Percentiles rank a stretch among this genome's conserved stretches.
phyloP scores from a whole-genome alignment of 2,797 vertebrate genomes.

The Phataginus tetradactyla region DNA sequence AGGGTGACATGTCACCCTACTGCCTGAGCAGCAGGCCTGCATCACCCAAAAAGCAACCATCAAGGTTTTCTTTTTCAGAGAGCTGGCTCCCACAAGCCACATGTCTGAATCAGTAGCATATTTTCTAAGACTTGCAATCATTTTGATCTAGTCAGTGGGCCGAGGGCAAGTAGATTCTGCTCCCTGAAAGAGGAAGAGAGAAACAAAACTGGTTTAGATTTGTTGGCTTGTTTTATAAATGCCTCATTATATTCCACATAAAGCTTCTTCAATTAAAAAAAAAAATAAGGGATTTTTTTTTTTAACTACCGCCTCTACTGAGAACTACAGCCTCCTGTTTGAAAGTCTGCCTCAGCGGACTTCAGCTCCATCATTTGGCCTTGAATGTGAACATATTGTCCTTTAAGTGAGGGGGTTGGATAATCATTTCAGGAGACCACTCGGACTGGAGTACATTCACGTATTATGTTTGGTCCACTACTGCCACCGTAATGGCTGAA shows the following conservation, averaged over 20 bases:
- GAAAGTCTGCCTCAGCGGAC: not conserved
- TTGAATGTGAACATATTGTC: not conserved
- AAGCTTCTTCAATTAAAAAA: not conserved
- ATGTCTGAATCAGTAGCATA: not conserved
- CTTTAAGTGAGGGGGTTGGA: not conserved
- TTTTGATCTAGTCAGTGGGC: not conserved
- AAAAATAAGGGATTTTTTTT: not conserved
- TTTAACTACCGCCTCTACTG: not conserved
- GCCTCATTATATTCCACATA: not conserved
- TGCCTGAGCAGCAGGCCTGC: not conserved
- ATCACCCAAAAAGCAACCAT: not conserved
- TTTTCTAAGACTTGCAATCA: not conserved
- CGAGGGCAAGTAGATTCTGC: not conserved
- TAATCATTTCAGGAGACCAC: not conserved
- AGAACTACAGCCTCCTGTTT: slow-evolving; percentile 20
- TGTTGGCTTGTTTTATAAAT: slow-evolving; percentile 33
- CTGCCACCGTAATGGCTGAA: not conserved
- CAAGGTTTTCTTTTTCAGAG: not conserved
- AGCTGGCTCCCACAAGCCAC: not conserved
- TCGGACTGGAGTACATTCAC: not conserved
- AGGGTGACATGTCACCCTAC: not conserved
- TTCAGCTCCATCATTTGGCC: not conserved
- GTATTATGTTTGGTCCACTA: not conserved
- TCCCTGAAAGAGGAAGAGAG: slow-evolving; percentile 25
- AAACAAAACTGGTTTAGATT: not conserved